Conservation (phyloP, 1,140 invertebrate species). For the Lasioglossum albipes region DNA sequence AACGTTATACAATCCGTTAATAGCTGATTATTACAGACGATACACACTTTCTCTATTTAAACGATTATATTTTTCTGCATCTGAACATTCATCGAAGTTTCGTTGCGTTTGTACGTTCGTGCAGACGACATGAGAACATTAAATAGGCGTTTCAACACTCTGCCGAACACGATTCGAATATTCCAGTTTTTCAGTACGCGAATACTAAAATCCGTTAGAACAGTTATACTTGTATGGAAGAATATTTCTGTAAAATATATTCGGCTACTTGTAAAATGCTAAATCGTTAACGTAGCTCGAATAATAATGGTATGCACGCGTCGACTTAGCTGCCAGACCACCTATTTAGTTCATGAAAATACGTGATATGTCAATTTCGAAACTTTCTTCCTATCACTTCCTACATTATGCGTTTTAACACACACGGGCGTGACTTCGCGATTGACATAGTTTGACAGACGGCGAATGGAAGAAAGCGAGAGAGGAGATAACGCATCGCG, state of each 20-base stretch:
- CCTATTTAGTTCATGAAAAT: slow-evolving; percentile 19
- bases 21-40: no score
- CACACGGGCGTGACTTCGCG: slow-evolving; percentile 34
- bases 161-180: not conserved
- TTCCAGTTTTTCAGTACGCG: not conserved
- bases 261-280: not conserved
- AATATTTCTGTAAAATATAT: not conserved
- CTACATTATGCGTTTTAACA: slow-evolving; percentile 22
- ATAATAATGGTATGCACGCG: slow-evolving; percentile 6
- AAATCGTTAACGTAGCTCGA: not conserved
- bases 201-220: not conserved
- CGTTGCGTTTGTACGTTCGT: not conserved
- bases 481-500: not conserved
- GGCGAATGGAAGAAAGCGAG: not conserved
- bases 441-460: not conserved
- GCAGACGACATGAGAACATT: not conserved
- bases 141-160: not conserved
- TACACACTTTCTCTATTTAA: no score
- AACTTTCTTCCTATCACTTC: slow-evolving; percentile 8
- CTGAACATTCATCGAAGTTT: no score
- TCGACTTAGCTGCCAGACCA: slow-evolving; percentile 18
- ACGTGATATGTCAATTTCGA: slow-evolving; percentile 54
- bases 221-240: not conserved
- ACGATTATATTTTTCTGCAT: no score
- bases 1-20: no score